A percentile compares a stretch with the other conserved stretches of the same genome.
Conservation (phyloP, 2,113 vertebrate species). For the Chascanopsetta lugubris region DNA sequence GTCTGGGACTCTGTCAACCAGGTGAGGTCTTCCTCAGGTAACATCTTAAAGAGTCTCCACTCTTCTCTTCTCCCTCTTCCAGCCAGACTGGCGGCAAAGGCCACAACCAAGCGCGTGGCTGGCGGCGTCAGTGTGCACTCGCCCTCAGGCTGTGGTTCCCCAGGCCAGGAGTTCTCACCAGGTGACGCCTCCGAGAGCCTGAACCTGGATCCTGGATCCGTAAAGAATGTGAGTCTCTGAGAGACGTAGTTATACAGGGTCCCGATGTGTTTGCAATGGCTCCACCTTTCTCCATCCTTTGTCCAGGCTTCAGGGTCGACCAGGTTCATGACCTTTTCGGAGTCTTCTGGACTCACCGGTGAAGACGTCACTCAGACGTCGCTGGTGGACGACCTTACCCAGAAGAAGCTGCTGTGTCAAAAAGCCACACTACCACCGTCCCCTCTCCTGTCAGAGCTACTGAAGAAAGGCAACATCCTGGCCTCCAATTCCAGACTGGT, state of each 20-base stretch:
- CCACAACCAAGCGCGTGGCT: constrained; percentile 84
- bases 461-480: constrained; percentile 97
- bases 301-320: constrained; percentile 85
- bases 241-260: background rate
- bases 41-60: constrained; percentile 26
- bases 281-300: background rate
- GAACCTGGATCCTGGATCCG: constrained; percentile 81
- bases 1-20: too few species aligned
- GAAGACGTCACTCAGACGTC: constrained; percentile 88
- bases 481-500: constrained; percentile 95
- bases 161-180: constrained; percentile 86
- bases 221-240: constrained; percentile 67
- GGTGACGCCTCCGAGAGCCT: constrained; percentile 83
- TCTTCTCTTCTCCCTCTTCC: constrained; percentile 63
- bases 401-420: constrained; percentile 93
- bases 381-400: constrained; percentile 90
- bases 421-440: constrained; percentile 94
- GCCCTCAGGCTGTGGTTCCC: constrained; percentile 87
- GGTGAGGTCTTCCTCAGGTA: too few species aligned
- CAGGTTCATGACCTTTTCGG: constrained; percentile 82
- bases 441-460: constrained; percentile 95
- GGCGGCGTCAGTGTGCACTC: constrained; percentile 86
- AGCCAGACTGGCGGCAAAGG: constrained; percentile 95
- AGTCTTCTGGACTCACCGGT: constrained; percentile 84
- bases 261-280: background rate